These are phyloP conservation scores for Todus mexicanus DNA, from an alignment of 2,797 vertebrate species.

Conservation along the genomic window DNA sequence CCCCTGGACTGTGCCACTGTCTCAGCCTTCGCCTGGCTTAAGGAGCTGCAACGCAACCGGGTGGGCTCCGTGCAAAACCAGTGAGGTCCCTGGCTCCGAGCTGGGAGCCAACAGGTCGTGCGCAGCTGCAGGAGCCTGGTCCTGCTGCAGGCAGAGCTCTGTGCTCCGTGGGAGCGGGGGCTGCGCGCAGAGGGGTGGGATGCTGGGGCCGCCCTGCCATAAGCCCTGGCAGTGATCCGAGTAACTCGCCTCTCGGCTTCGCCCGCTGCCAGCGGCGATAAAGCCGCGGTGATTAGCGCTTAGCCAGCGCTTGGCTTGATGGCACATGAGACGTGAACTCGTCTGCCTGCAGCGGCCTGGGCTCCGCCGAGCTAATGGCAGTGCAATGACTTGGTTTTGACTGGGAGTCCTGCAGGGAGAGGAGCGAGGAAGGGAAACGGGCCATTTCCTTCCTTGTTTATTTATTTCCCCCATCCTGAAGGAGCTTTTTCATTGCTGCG, in stretches of 20 bases:
- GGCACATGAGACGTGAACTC: not conserved
- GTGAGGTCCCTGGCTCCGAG: not conserved
- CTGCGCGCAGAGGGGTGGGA: not conserved
- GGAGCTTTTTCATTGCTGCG: not conserved
- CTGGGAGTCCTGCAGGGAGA: not conserved
- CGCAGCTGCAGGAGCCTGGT: not conserved
- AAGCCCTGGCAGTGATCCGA: not conserved
- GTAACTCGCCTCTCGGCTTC: not conserved
- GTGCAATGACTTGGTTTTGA: not conserved
- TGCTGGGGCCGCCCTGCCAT: rapidly evolving
- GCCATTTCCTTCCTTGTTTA: not conserved
- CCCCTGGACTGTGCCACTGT: rapidly evolving
- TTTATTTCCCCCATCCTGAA: not conserved
- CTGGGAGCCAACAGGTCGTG: not conserved
- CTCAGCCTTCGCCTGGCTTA: not conserved
- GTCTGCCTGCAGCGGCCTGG: not conserved
- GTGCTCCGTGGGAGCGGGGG: rapidly evolving
- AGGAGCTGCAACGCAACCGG: not conserved
- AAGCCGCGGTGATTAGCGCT: not conserved
- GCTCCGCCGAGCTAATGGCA: not conserved
- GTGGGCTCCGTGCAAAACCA: not conserved
- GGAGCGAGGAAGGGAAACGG: not conserved
- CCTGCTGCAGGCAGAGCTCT: not conserved
- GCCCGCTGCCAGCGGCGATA: not conserved
- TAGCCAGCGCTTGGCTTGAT: not conserved